Base-by-base conservation (phyloP, 2,113 vertebrate species). In the Gallinago media region DNA sequence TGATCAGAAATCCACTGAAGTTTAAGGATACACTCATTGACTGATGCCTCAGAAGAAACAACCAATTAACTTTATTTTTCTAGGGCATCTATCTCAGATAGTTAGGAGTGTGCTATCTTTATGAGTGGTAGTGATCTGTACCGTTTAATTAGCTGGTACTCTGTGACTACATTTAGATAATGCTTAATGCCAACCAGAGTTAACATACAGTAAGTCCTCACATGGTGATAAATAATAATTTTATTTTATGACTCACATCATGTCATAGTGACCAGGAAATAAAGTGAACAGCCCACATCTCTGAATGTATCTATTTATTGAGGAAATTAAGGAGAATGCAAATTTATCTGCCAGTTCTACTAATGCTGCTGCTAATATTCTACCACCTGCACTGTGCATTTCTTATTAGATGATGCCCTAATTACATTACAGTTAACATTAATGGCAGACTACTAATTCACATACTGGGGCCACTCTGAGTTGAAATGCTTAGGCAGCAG, bases 211-310 rank as follows among this genome's bases (percentile, higher is more conserved):
- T 6, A 77, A 56, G 13, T 29, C 58, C 54, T 79, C 46, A 50
- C 3, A 54, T 36, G 63, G 20, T 79, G 27, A 46, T 12, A 19
- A 0, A 6, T 20, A 12, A 3, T 68, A 76, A 54, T 0, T 26
- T 38, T 29, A 15, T 76, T 85, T 38, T 42, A 36, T 79, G 44
- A 65, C 40, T 40, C 49, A 50, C 31, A 59, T n/a, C 23, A 4
- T 31, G 27, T 44, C 47, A 58, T 0, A 25, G 23, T 2, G 23
- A 27, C 44, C 32, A 66, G 54, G 15, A 90, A 85, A 65, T 29
- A 65, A 86, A 70, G 7, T 19, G 15, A 62, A 74, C 27, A 42
- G 3, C 7, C 12, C 38, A 38, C 18, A 42, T 25, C 11, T 62
- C 82, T 3, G 4, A 55, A 71, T 58, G 17, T n/a, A 42, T 67